These are phyloP conservation scores for Euschistus heros DNA, from an alignment of 1,140 invertebrate species.

Conservation along the genomic window DNA sequence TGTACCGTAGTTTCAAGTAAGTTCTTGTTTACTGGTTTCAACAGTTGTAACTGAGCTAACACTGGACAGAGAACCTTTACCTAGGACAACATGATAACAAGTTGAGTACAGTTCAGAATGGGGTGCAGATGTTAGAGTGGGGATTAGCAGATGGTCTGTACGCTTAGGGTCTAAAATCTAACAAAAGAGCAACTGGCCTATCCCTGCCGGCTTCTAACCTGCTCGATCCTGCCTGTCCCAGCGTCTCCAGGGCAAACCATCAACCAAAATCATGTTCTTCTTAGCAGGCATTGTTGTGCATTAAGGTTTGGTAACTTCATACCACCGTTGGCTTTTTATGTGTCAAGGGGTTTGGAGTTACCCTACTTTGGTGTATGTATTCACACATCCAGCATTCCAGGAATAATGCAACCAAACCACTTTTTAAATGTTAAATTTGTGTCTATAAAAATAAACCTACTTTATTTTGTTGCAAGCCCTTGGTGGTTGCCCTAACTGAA, in stretches of 20 bases:
- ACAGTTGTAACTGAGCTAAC: too few relatives aligned
- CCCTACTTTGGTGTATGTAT: conserved; percentile 21
- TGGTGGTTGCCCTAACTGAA: too few relatives aligned
- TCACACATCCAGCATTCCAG: neutral
- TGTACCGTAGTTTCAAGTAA: too few relatives aligned
- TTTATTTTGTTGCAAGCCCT: too few relatives aligned
- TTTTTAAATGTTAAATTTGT: too few relatives aligned
- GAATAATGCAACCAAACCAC: too few relatives aligned
- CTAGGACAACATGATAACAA: conserved; percentile 9
- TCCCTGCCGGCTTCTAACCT: conserved; percentile 4
- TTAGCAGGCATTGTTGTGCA: too few relatives aligned
- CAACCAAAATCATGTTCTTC: too few relatives aligned
- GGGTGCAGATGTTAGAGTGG: conserved; percentile 5
- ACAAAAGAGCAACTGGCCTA: neutral
- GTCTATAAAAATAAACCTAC: too few relatives aligned
- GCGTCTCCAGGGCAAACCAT: too few relatives aligned
- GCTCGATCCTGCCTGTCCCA: neutral
- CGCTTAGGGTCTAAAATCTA: neutral
- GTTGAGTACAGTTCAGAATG: neutral
- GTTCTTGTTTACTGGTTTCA: too few relatives aligned
- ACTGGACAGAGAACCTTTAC: neutral
- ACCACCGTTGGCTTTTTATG: conserved; percentile 29
- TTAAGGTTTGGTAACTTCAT: conserved; percentile 29
- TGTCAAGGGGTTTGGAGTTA: conserved; percentile 30
- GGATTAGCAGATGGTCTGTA: neutral